A percentile compares a stretch with the other conserved stretches of the same genome.
Evolutionary conservation across 2,113 vertebrate species (phyloP).

Genomic region (Corythaeola cristata): DNA sequence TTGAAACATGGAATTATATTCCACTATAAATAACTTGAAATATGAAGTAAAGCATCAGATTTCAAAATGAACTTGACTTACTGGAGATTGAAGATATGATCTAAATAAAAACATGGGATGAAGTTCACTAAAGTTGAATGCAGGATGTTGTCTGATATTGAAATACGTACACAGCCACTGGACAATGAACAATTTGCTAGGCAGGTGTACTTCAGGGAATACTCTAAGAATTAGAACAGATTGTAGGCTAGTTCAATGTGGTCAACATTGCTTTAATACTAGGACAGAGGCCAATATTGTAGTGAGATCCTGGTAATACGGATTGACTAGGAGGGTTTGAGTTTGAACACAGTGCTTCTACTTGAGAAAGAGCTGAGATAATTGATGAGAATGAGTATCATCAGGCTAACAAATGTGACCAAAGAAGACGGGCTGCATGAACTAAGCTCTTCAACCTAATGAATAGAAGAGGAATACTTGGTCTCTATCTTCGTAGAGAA

Average conservation of each 20-base stretch:
- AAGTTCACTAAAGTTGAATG: neutral
- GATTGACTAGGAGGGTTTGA: neutral
- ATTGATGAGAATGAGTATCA: neutral
- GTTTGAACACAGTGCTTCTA: neutral
- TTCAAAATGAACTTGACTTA: neutral
- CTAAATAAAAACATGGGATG: neutral
- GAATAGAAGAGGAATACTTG: neutral
- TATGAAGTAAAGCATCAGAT: neutral
- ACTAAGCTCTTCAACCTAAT: neutral
- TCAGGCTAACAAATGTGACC: neutral
- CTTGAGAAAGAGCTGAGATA: neutral
- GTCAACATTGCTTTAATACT: neutral
- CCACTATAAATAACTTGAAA: neutral
- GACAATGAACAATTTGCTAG: neutral
- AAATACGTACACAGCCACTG: neutral
- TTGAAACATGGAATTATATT: neutral
- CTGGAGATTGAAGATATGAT: neutral
- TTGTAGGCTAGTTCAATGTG: neutral
- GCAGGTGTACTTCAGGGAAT: neutral
- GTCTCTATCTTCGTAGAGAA: neutral
- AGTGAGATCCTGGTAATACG: neutral
- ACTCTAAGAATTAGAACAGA: neutral
- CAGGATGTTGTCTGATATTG: neutral
- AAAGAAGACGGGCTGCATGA: neutral
- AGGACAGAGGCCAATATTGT: neutral